Base-by-base conservation (phyloP, 2,888 invertebrate species). In the Cactoblastis cactorum region DNA sequence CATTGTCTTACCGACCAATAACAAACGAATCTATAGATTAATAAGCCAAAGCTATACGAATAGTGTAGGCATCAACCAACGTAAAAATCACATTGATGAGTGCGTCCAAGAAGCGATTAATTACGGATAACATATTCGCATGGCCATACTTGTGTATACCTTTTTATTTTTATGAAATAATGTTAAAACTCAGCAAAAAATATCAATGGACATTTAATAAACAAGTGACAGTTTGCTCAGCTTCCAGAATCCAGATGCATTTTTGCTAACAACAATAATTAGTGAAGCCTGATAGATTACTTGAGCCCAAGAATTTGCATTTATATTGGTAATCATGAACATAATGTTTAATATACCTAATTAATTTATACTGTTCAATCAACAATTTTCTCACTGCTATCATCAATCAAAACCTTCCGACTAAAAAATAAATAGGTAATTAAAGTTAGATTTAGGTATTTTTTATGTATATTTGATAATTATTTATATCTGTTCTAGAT, bases 1-100 rank as follows among this genome's bases (percentile, higher is more conserved):
- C 59, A 71, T 73, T 73, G 79, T 76, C 73, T 77, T 57, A 60
- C 58, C 49, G 58, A 58, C 54, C 43, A 53, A 46, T 34, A 56
- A 60, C 39, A 49, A 49, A 49, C 17, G 49, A 19, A 39, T 28
- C 24, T 48, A 34, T 49, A 15, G 43, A 38, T 38, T 46, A 38
- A 19, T 37, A 34, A 45, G 18, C 33, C 11, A 11, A 33, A 11
- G 34, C 41, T 15, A 41, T 41, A 3, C 4, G 14, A 22, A 1
- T 1, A 0, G 15, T 22, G 34, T 49, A 32, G 41, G 39, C 33
- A 28, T 28, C 5, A 28, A 6, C 8, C 28, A 4, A 1, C 28
- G 8, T 28, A 6, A 8, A 22, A 5, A 22, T 22, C 22, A 22
- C 22, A 4, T 22, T 22, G 22, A 22, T 22, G 22, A 22, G 22